Percentiles rank a stretch among this genome's conserved stretches.
These are phyloP conservation scores for Halesus radiatus DNA, from an alignment of 1,140 invertebrate species.

Conservation along the genomic window DNA sequence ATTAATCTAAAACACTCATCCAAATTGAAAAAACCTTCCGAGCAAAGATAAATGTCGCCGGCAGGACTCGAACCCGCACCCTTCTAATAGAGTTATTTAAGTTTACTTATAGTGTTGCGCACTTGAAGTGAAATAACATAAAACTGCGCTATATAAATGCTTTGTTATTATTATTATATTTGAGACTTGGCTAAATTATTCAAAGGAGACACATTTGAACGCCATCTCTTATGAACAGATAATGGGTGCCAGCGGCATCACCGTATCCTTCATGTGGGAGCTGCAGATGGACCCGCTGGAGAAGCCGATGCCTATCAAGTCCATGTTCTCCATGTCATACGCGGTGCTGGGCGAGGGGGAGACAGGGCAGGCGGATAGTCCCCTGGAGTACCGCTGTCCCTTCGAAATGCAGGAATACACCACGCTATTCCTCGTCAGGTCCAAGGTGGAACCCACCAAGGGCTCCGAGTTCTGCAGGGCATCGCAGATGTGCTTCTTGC, in stretches of 20 bases:
- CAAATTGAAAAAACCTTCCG: too few species aligned
- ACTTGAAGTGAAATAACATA: too few species aligned
- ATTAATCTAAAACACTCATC: too few species aligned
- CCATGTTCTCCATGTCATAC: slow-evolving; percentile 80
- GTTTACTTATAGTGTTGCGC: too few species aligned
- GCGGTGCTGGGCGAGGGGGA: slow-evolving; percentile 64
- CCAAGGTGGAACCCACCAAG: slow-evolving; percentile 84
- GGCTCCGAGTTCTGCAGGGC: slow-evolving; percentile 90
- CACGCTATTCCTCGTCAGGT: slow-evolving; percentile 87
- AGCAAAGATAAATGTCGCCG: too few species aligned
- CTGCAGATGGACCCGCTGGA: slow-evolving; percentile 75
- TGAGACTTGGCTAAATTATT: neutral
- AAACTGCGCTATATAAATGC: too few species aligned
- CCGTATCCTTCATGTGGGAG: slow-evolving; percentile 88
- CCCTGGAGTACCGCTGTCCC: slow-evolving; percentile 69
- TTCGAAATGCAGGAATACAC: slow-evolving; percentile 74
- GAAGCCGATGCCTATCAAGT: slow-evolving; percentile 74
- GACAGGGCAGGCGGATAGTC: slow-evolving; percentile 61
- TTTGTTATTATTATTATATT: too few species aligned
- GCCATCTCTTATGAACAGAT: slow-evolving; percentile 60
- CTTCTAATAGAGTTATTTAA: too few species aligned
- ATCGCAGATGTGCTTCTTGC: slow-evolving; percentile 88
- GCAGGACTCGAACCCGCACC: too few species aligned
- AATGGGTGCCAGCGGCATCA: slow-evolving; percentile 74
- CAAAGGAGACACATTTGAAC: neutral